Evolutionary conservation across 2,888 invertebrate species (phyloP), one percentile per base, ranked within the genome.

Genomic region (Ormia ochracea): DNA sequence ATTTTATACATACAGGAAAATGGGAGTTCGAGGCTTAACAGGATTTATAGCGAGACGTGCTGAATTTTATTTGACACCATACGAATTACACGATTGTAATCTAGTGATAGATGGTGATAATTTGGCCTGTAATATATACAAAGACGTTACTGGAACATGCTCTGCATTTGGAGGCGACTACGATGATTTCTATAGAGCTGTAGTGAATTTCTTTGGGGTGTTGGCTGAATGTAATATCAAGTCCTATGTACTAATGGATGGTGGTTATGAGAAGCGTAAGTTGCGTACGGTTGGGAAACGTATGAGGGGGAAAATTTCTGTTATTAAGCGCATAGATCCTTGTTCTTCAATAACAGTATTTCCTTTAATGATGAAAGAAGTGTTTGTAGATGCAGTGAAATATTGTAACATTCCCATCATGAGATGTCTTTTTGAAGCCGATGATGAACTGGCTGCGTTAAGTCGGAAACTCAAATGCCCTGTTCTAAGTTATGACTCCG

Each of bases 401-500:
- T 93, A 94, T 82, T 91, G 94, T 85, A 91, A 91, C 6, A 90
- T 97, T 7, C 91, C 91, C 9, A 92, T 93, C 79, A 93, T 93
- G 52, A 92, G 95, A 63, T 95, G 96, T 85, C 93, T 94, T 83
- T 96, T 94, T 88, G 98, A 98, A 89, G 97, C 97, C 1, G 98
- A 98, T 87, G 93, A 94, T 83, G 95, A 96, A 85, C 93, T 97
- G 68, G 97, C 97, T 0, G 93, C 94, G 0, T 89, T 98, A 83
- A 96, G 97, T 0, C 92, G 93, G 82, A 91, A 93, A 70, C 90
- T 96, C 2, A 91, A 94, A 41, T 97, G 96, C 84, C 97, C 98
- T 0, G 94, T 98, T 2, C 88, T 98, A 3, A 97, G 97, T 85
- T 95, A 94, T 83, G 98, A 98, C 89, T 98, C 98, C 0, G 98